Evolutionary conservation across 2,113 vertebrate genomes (phyloP), one percentile per base, ranked within the genome.

Genomic region (Heterochromis multidens): DNA sequence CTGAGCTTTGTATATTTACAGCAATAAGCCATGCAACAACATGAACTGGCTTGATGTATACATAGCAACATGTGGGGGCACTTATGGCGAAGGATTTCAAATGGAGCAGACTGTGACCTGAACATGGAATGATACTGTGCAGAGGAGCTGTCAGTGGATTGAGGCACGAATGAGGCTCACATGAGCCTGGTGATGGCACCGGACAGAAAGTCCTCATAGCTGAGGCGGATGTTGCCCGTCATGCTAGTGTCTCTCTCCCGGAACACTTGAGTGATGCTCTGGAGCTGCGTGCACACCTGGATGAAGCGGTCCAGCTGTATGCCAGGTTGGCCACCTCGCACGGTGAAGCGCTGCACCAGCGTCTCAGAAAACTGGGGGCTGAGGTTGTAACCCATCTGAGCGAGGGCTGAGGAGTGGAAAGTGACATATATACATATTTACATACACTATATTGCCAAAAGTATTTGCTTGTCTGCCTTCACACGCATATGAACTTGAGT

Each of bases 261-360:
- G 94, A 99, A 99, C 82, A 96, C 96, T 14, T 98, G 97, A 0
- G 98, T 99, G 86, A 96, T 96, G 95, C 94, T 96, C 94, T 99
- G 98, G 9, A 99, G 96, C 94, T 98, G 97, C 16, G 97, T 97
- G 94, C 98, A 99, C 91, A 98, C 97, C 80, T 99, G 98, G 88
- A 99, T 99, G 96, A 99, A 99, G 87, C 96, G 93, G 93, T 99
- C 98, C 16, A 99, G 95, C 60, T 99, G 98, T 91, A 99, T 95
- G n/a, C 96, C 94, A 1, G 12, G 96, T 70, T 93, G 77, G 0
- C 88, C 90, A 0, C 95, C 94, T 0, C 86, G 92, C 0, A 87
- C 40, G 14, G 88, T 54, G 1, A 96, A 97, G 3, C 96, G 96
- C 6, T 95, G 94, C 84, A 97, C 92, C 88, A 99, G 85, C 14